Conservation (phyloP, 2,888 invertebrate species). For the Allolobophora icterica region DNA sequence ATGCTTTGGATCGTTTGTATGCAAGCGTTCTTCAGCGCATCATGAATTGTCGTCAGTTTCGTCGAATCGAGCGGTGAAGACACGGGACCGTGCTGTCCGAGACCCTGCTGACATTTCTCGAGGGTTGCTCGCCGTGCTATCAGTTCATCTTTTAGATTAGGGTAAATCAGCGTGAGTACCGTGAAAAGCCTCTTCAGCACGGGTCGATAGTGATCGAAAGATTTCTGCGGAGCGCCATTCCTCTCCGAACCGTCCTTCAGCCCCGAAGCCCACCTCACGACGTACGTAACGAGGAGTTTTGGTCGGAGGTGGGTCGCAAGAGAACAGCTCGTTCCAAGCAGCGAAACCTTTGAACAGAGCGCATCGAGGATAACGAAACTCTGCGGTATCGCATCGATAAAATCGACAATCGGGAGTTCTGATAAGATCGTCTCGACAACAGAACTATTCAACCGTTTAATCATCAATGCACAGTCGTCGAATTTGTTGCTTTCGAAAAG, state of each 20-base stretch:
- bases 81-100: neutral
- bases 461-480: conserved; percentile 5
- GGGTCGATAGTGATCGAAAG: neutral
- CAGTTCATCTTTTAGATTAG: neutral
- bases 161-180: neutral
- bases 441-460: neutral
- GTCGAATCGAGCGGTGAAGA: neutral
- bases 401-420: conserved; percentile 2
- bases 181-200: neutral
- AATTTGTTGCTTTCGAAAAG: conserved; percentile 25
- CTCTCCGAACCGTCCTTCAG: neutral
- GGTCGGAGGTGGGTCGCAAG: neutral
- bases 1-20: neutral
- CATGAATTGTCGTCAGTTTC: neutral
- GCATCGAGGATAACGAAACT: conserved; percentile 1
- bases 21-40: conserved; percentile 24
- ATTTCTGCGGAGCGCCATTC: neutral
- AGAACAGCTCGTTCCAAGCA: neutral
- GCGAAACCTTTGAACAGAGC: neutral
- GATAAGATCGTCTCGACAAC: neutral
- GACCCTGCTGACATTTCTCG: neutral
- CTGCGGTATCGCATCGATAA: conserved; percentile 6
- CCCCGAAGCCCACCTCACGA: neutral
- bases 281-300: neutral
- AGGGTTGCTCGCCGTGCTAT: neutral